Conservation (phyloP, 2,888 invertebrate genomes). For the Malacosoma neustria region DNA sequence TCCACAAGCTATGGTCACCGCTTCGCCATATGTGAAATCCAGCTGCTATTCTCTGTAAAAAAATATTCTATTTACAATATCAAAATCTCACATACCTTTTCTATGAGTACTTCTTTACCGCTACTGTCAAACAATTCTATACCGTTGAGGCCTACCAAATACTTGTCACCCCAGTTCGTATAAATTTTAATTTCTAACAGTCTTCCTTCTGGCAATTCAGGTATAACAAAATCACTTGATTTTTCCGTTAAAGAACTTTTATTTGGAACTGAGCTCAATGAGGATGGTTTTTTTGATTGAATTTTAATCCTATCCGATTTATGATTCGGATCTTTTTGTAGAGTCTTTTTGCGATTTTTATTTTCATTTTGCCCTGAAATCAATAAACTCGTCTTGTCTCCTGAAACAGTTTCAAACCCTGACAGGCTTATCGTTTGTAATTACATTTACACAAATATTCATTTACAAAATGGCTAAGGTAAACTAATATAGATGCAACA, state of each 20-base stretch:
- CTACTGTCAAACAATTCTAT: constrained; percentile 81
- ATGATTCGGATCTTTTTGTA: constrained; percentile 22
- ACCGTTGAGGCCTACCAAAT: constrained; percentile 86
- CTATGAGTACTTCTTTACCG: constrained; percentile 75
- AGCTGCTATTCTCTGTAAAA: too few species aligned
- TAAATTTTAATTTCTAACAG: constrained; percentile 79
- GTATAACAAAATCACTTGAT: constrained; percentile 79
- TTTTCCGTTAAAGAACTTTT: constrained; percentile 31
- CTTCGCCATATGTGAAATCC: too few species aligned
- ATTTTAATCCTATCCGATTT: constrained; percentile 29
- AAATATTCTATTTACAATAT: too few species aligned
- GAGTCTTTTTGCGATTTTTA: constrained; percentile 25
- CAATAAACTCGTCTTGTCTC: too few species aligned
- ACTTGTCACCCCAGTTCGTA: constrained; percentile 86
- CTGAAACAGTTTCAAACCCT: too few species aligned
- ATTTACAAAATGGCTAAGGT: too few species aligned
- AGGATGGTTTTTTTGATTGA: constrained; percentile 30
- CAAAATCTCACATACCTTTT: constrained; percentile 70
- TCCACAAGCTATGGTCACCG: too few species aligned
- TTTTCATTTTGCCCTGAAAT: constrained; percentile 28
- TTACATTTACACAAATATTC: too few species aligned
- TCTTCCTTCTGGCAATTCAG: constrained; percentile 83
- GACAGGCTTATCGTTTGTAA: too few species aligned
- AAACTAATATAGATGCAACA: too few species aligned
- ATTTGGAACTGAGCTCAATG: constrained; percentile 29